Base-by-base conservation (phyloP, 1,140 invertebrate genomes). In the Papilio polyxenes region DNA sequence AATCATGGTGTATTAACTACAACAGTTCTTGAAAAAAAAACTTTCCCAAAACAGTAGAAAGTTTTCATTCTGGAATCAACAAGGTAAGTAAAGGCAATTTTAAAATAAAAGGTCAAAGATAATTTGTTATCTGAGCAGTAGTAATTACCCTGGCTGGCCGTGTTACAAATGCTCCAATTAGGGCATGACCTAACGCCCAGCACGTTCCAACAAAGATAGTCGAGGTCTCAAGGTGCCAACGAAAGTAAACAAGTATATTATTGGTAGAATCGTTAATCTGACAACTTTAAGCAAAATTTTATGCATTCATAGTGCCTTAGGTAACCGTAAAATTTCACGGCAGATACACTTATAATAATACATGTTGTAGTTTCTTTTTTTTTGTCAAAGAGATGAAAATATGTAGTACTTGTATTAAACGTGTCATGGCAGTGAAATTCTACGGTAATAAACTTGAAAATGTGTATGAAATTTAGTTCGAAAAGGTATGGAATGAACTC, bases 101-200 rank as follows among this genome's bases (percentile, higher is more conserved):
- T 23, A 72, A 72, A 15, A 31, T 17, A 10, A 72, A 72, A 72
- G 65, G 65, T 72, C 65, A 72, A 72, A 72, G 65, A 37, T 72
- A 72, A 72, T 72, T 72, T 72, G 65, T 72, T 72, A 72, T 37
- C 65, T 72, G 65, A 72, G 65, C 31, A 37, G 31, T 72, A 72
- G 65, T 72, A 72, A 72, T 72, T 72, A 72, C 37, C 65, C 65
- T 40, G 65, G 65, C 65, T 37, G 31, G 23, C 65, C 13, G 65
- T 72, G 62, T 69, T 69, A 72, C 65, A 72, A 72, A 72, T 31
- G 4, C 65, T 40, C 65, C 65, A 72, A 72, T 72, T 72, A 72
- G 65, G 65, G 65, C 65, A 72, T 40, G 65, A 72, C 65, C 65
- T 72, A 72, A 72, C 65, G 31, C 31, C 65, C 11, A 37, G 65